Percentiles rank a stretch among this genome's conserved stretches.
Evolutionary conservation across 1,140 invertebrate species (phyloP).

Genomic region (Radopholus similis): DNA sequence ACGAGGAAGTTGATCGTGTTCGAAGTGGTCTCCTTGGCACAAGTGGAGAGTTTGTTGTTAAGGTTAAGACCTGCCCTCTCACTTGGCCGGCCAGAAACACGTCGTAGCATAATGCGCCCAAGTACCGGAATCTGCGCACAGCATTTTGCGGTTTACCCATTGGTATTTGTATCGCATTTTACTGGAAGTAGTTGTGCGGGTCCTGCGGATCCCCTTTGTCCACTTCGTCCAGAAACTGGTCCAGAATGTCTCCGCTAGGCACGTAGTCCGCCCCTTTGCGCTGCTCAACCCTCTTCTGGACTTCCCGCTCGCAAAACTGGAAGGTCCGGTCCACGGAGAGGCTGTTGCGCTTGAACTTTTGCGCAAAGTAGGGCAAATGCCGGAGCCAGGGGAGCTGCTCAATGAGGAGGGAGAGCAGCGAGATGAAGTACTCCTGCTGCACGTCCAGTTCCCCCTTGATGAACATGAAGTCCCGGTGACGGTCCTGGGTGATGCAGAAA

Average conservation of each 20-base stretch:
- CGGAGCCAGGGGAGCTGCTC: slow-evolving; percentile 12
- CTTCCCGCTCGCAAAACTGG: slow-evolving; percentile 5
- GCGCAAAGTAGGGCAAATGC: neutral
- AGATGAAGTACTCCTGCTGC: slow-evolving; percentile 13
- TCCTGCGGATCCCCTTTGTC: slow-evolving; percentile 1
- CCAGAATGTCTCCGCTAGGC: slow-evolving; percentile 5
- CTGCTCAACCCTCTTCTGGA: slow-evolving; percentile 1
- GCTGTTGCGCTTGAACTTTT: slow-evolving; percentile 8
- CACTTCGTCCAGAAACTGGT: slow-evolving; percentile 3
- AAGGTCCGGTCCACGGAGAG: neutral
- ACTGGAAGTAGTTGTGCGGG: slow-evolving; percentile 1
- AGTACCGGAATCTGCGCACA: slow-evolving; percentile 1
- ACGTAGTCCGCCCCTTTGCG: neutral
- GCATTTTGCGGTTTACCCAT: neutral
- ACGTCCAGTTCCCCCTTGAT: slow-evolving; percentile 3
- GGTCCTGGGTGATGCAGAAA: neutral
- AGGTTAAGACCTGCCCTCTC: neutral
- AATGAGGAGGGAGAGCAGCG: neutral
- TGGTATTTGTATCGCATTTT: neutral
- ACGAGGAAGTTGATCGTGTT: slow-evolving; percentile 80
- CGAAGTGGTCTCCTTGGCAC: slow-evolving; percentile 73
- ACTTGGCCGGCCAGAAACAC: slow-evolving; percentile 18
- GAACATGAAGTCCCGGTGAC: neutral
- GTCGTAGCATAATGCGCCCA: slow-evolving; percentile 5
- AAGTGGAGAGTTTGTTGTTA: neutral